phyloP scores from a whole-genome alignment of 2,113 vertebrate genomes.

The Microtus richardsoni region DNA sequence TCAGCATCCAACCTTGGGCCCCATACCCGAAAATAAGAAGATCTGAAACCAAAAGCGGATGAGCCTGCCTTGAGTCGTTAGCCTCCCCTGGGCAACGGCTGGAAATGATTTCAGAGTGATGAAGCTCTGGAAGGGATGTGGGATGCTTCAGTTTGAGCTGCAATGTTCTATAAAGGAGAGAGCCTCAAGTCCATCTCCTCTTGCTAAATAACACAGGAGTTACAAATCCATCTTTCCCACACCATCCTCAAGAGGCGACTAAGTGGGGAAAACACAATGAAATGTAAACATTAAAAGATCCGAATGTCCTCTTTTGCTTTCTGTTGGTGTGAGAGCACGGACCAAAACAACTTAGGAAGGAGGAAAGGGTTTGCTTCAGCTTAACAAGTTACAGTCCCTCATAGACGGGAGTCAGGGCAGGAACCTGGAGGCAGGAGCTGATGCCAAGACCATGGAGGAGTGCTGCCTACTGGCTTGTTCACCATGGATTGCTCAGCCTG shows the following conservation, averaged over 20 bases:
- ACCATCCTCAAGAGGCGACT: background rate
- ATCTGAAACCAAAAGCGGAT: background rate
- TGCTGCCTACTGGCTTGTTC: background rate
- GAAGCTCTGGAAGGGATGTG: fast-evolving
- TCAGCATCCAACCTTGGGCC: background rate
- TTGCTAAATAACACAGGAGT: background rate
- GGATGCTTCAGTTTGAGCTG: background rate
- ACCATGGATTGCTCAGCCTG: background rate
- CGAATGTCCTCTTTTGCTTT: background rate
- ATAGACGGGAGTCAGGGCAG: background rate
- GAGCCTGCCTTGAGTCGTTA: background rate
- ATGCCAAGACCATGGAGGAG: background rate
- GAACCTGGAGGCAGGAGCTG: background rate
- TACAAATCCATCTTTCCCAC: background rate
- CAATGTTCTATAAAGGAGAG: too few relatives aligned
- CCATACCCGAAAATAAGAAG: background rate
- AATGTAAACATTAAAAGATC: background rate
- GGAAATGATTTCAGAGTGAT: background rate
- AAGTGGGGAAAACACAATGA: background rate
- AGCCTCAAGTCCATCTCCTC: background rate
- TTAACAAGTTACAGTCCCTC: background rate
- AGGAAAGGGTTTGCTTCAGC: background rate
- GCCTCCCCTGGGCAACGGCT: background rate
- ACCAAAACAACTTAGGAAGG: background rate
- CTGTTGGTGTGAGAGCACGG: background rate